phyloP scores from a whole-genome alignment of 2,797 vertebrate genomes.

The Amblyraja radiata region DNA sequence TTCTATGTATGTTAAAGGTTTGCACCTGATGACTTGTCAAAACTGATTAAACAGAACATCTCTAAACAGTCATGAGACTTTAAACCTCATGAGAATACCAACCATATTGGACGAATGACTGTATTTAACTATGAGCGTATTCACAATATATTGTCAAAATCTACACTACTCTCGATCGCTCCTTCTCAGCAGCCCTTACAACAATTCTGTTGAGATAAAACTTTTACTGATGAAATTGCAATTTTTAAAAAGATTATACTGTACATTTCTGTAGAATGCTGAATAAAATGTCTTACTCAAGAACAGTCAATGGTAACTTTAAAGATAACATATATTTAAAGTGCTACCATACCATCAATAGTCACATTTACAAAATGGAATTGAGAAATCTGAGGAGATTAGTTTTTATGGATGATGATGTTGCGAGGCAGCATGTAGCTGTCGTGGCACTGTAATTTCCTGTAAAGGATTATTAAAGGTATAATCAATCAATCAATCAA shows the following conservation, averaged over 20 bases:
- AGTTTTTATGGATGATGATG: too few species aligned
- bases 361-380: too few species aligned
- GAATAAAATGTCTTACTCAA: neutral
- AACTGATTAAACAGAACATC: neutral
- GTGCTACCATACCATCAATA: too few species aligned
- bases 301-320: neutral
- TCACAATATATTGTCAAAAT: neutral
- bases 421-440: too few species aligned
- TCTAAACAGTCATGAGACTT: neutral
- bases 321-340: too few species aligned
- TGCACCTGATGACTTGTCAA: neutral
- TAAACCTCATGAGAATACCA: neutral
- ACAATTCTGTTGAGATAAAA: neutral
- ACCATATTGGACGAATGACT: neutral
- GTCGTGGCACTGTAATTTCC: too few species aligned
- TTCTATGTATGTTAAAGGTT: neutral
- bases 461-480: too few species aligned
- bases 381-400: too few species aligned
- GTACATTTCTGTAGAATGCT: neutral
- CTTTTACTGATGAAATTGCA: neutral
- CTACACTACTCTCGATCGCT: neutral
- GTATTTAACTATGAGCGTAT: neutral
- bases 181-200: neutral
- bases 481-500: too few species aligned
- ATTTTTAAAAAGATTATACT: neutral